A percentile compares a stretch with the other conserved stretches of the same genome.
phyloP scores from a whole-genome alignment of 2,888 invertebrate species.

The Callyntrura guangdongensis region DNA sequence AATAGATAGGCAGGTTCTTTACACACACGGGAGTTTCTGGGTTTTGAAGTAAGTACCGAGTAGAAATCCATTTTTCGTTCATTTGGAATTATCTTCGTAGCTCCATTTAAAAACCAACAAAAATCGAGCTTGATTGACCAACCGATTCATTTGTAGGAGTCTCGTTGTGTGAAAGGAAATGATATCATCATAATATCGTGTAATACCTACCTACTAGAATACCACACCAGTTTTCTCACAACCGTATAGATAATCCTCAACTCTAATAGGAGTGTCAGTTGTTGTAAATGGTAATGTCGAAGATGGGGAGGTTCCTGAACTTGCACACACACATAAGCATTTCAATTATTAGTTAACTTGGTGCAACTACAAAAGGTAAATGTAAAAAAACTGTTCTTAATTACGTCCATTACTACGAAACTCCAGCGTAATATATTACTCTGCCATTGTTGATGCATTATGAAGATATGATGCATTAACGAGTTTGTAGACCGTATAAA shows the following conservation, averaged over 20 bases:
- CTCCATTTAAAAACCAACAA: neutral
- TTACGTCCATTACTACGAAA: too few relatives aligned
- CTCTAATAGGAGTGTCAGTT: neutral
- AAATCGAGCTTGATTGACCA: constrained; percentile 53
- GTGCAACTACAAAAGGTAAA: neutral
- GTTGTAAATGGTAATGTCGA: neutral
- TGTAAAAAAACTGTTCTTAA: too few relatives aligned
- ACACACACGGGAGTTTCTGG: too few relatives aligned
- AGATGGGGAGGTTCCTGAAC: constrained; percentile 1
- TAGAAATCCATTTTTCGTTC: too few relatives aligned
- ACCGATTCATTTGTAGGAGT: constrained; percentile 44
- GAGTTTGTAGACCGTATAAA: too few relatives aligned
- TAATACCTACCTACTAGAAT: neutral
- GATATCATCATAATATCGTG: neutral
- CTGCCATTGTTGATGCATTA: too few relatives aligned
- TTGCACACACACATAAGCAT: neutral
- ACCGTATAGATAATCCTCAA: neutral
- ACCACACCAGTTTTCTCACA: neutral
- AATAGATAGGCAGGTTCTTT: too few relatives aligned
- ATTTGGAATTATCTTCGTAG: too few relatives aligned
- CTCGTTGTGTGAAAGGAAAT: constrained; percentile 22
- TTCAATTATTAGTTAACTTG: neutral
- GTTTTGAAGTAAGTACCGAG: too few relatives aligned
- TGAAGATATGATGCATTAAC: too few relatives aligned
- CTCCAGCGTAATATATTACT: too few relatives aligned